Evolutionary conservation across 2,113 vertebrate genomes (phyloP), one percentile per base, ranked within the genome.

Genomic region (Leucopsar rothschildi): DNA sequence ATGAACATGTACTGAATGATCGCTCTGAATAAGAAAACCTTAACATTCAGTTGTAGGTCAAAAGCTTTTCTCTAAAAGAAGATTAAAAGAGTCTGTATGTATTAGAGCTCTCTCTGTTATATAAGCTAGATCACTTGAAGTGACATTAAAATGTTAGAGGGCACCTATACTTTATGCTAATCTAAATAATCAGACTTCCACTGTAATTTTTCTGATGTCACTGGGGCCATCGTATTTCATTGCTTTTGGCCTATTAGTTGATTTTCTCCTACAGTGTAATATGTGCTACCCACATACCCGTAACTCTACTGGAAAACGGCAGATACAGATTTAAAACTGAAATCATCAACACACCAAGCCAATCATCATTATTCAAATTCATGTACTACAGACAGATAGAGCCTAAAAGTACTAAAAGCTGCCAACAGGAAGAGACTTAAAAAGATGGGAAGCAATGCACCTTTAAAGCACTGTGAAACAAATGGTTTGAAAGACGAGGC

Each of bases 1-100:
- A 94, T 73, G 42, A 77, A n/a, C 39, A 55, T 15, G 47, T 42
- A 81, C 39, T 63, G 69, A 85, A 75, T 33, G 12, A 86, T 60
- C 4, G 1, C 35, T 77, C 55, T 91, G 60, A 73, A 35, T 37
- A 90, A 71, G 52, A 84, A 86, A 92, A 86, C 25, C 16, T 69
- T 82, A 69, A 95, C 72, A 72, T 55, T 81, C 47, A 66, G 76
- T 29, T 59, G 33, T 65, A 95, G 76, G 82, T 88, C 88, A 97
- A 83, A 93, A 78, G 47, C 13, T 57, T 72, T 90, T 59, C 39
- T 77, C 71, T 59, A 21, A 88, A 88, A 83, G 86, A 37, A 86
- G 79, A 90, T 87, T 85, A 76, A n/a, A 57, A 64, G 56, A 56
- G 68, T 23, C 59, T 42, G 11, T 24, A 59, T 55, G 29, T 17